Conservation (phyloP, 2,888 invertebrate species). For the Chaetogeoica ovagalla region DNA sequence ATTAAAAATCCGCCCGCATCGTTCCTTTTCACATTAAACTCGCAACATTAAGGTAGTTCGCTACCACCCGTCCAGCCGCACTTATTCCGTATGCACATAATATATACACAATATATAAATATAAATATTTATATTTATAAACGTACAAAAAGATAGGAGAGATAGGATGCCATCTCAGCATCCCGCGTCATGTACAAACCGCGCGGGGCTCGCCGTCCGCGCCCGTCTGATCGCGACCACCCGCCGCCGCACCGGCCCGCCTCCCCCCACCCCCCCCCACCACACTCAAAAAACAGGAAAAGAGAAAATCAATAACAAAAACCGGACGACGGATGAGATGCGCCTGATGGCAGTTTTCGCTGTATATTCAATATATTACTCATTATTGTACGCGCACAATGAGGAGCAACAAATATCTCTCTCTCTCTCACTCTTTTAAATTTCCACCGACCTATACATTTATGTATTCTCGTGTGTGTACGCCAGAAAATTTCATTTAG, state of each 20-base stretch:
- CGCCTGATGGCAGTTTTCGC: conserved; percentile 35
- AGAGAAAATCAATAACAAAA: conserved; percentile 45
- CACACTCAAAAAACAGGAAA: conserved; percentile 39
- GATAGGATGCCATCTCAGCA: neutral
- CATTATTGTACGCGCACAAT: conserved; percentile 27
- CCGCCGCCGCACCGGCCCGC: neutral
- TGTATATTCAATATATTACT: conserved; percentile 36
- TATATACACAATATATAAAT: conserved; percentile 2
- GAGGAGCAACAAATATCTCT: conserved; percentile 34
- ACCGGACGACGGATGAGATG: conserved; percentile 39
- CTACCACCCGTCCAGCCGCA: neutral
- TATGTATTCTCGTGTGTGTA: neutral
- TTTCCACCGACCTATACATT: neutral
- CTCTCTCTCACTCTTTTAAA: too few species aligned
- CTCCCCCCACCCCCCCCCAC: too few species aligned
- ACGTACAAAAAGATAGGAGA: neutral
- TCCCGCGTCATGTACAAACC: neutral
- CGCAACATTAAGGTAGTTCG: conserved; percentile 35
- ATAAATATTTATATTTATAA: too few species aligned
- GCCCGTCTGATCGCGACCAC: neutral
- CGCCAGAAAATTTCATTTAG: conserved; percentile 1
- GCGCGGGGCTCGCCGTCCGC: neutral
- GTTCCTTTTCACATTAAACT: conserved; percentile 46
- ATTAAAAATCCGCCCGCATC: conserved; percentile 42
- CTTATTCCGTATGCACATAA: neutral